Evolutionary conservation across 2,888 invertebrate species (phyloP), one percentile per base, ranked within the genome.

Genomic region (Craniophora ligustri): DNA sequence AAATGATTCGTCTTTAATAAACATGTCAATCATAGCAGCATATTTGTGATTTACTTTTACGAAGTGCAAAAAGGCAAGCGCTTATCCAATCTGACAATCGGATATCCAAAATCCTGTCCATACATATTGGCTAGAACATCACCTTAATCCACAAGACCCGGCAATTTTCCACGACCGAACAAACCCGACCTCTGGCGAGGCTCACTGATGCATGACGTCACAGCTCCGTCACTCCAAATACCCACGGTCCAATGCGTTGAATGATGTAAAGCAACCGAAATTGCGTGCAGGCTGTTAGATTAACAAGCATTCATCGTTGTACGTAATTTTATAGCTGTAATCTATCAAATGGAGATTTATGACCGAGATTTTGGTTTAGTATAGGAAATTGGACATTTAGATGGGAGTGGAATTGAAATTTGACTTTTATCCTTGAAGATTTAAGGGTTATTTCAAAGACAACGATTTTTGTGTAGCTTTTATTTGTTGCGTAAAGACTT

Each of bases 341-440:
- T 67, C 47, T 57, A 66, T 68, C 49, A 68, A 68, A 64, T 19
- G 6, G 58, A 54, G 69, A 68, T 68, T 68, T 67, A 66, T 57
- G 48, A 1, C 26, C 19, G 8, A 30, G 62, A 48, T 67, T 67
- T 47, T 18, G 40, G 48, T 28, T 35, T 48, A 34, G 34, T 46
- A 32, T 14, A 15, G 51, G 47, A 66, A 41, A 63, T 66, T 47
- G 19, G 44, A 57, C 30, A 41, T 44, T 49, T 26, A 19, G 48
- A 45, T 46, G 26, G 19, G 6, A 49, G 16, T 32, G 6, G 15
- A 51, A 44, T 66, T 34, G 35, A n/a, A n/a, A n/a, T 47, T 48
- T n/a, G n/a, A n/a, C 26, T 42, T 38, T 40, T 31, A 10, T 31
- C 14, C 21, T 46, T 39, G 16, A 3, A 2, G 14, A n/a, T n/a